Base-by-base conservation (phyloP, 2,888 invertebrate genomes). In the Belgica antarctica region DNA sequence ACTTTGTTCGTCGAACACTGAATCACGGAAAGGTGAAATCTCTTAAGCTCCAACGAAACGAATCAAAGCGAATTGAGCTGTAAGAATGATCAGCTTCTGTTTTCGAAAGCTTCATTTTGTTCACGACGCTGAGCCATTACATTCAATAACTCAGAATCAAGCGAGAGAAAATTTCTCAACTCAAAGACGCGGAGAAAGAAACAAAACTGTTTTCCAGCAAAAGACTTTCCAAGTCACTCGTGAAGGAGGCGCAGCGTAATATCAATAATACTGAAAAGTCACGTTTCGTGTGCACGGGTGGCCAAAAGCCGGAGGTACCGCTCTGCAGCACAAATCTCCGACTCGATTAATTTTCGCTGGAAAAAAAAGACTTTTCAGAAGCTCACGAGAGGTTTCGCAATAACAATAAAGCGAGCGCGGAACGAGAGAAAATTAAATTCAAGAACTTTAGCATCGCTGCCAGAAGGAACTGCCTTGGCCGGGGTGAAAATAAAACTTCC, bases 211-310 rank as follows among this genome's bases (percentile, higher is more conserved):
- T 62, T 62, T 31, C 10, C 10, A 63, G 63, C 19, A n/a, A n/a
- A n/a, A 22, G 63, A 28, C 34, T 31, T 52, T 52, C n/a, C n/a
- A n/a, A n/a, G n/a, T 52, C 52, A 8, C 52, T 52, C 52, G 52
- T 7, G 12, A 22, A 7, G 22, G 15, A 46, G 15, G 46, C 46
- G 15, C 4, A 46, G 15, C 22, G 52, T 24, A 65, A 65, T 65
- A 65, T 65, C 65, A 47, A 65, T 65, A 65, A 65, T 65, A 65
- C 27, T 65, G 24, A 65, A 47, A 41, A 65, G 65, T 65, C 65
- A 65, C 65, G 65, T 65, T 65, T 47, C 47, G 17, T 19, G 15
- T 47, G 22, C 34, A 52, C 47, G 46, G 65, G 65, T 65, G 65
- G 65, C 28, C 65, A 65, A 17, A 65, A 52, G 2, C 22, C 7